Conservation (phyloP, 2,797 vertebrate genomes). For the Schizopygopsis malacanthus region DNA sequence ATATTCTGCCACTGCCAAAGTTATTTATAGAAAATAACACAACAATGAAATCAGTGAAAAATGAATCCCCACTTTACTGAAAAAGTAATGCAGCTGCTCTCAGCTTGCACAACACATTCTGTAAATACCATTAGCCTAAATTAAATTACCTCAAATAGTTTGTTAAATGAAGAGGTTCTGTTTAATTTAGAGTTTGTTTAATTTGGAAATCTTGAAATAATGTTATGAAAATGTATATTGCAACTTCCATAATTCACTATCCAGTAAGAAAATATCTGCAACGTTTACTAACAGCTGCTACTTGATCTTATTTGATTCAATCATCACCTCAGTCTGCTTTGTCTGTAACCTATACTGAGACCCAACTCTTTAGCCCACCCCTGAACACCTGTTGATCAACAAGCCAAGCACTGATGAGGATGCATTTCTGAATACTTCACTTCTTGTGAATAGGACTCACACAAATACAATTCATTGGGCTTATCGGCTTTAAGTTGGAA, state of each 20-base stretch:
- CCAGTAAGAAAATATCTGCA: neutral
- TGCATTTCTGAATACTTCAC: neutral
- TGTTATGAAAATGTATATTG: neutral
- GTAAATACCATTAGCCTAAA: too few species aligned
- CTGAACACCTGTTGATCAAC: neutral
- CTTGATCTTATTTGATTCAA: neutral
- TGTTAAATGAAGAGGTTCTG: neutral
- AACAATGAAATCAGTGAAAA: neutral
- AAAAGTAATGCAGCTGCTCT: neutral
- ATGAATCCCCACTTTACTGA: neutral
- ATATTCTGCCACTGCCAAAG: neutral
- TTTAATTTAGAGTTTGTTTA: too few species aligned
- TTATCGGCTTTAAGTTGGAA: neutral
- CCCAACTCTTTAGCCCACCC: too few species aligned
- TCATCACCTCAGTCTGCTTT: neutral
- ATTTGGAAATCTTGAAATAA: neutral
- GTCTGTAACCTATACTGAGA: neutral
- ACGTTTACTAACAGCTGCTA: neutral
- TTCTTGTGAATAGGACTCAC: neutral
- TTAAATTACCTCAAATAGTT: neutral
- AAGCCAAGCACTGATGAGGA: neutral
- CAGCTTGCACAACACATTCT: neutral
- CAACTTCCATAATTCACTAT: neutral
- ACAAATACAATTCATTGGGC: neutral
- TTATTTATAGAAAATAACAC: neutral